Percentiles rank a stretch among this genome's conserved stretches.
Conservation (phyloP, 2,113 vertebrate genomes). For the Zosterops pallidus region DNA sequence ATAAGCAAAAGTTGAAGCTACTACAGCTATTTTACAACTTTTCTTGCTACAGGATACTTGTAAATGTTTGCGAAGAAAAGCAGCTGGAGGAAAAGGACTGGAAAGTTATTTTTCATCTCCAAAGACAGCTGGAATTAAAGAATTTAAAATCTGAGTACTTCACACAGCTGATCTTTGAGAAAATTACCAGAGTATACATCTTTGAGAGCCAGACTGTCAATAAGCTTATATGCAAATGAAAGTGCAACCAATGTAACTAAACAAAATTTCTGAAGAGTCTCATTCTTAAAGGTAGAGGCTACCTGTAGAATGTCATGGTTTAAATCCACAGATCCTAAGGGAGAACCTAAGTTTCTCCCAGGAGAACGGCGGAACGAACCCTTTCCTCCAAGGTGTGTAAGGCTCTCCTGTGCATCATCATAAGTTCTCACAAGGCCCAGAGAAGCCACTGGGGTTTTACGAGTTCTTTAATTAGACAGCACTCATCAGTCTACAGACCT, state of each 20-base stretch:
- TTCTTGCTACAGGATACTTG: not conserved
- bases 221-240: not conserved
- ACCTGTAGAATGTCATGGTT: not conserved
- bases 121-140: not conserved
- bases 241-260: not conserved
- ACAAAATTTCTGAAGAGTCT: not conserved
- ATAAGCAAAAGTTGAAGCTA: not conserved
- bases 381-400: not conserved
- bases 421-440: not conserved
- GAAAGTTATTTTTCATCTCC: not conserved
- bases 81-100: not conserved
- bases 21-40: not conserved
- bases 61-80: not conserved
- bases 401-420: not conserved
- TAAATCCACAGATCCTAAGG: not conserved
- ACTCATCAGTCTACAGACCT: not conserved
- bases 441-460: not conserved
- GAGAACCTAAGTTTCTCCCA: not conserved
- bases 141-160: not conserved
- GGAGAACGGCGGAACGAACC: not conserved
- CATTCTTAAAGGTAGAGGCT: not conserved
- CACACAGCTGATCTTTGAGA: not conserved
- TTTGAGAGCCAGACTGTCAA: not conserved
- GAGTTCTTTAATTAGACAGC: conserved; percentile 40
- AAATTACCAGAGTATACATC: not conserved